phyloP scores from a whole-genome alignment of 1,140 invertebrate species.

The Dryas iulia region DNA sequence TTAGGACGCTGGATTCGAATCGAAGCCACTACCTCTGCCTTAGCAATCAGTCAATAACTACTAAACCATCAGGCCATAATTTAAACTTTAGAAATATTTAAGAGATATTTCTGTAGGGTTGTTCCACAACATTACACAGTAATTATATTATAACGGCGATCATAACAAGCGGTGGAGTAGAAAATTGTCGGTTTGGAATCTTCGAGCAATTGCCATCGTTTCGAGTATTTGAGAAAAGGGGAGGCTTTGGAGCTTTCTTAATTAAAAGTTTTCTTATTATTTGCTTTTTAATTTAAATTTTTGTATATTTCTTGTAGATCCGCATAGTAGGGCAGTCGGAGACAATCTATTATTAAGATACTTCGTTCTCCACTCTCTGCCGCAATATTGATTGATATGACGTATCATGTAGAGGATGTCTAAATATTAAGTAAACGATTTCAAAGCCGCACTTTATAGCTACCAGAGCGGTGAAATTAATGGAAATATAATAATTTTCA shows the following conservation, averaged over 20 bases:
- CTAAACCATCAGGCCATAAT: not conserved
- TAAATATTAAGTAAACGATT: too few relatives aligned
- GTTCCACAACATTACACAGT: conserved; percentile 55
- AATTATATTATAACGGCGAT: conserved; percentile 48
- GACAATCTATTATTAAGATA: too few relatives aligned
- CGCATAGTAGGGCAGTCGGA: too few relatives aligned
- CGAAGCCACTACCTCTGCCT: not conserved
- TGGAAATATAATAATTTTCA: too few relatives aligned
- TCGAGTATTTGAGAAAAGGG: not conserved
- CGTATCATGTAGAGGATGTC: too few relatives aligned
- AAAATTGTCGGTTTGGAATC: conserved; percentile 23
- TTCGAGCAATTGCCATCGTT: not conserved
- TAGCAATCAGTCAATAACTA: not conserved
- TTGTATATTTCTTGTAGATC: too few relatives aligned
- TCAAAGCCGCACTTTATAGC: too few relatives aligned
- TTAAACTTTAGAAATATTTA: conserved; percentile 10
- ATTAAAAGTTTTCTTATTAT: not conserved
- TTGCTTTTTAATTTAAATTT: not conserved
- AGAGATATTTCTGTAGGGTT: conserved; percentile 15
- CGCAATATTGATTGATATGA: too few relatives aligned
- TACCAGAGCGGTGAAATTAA: too few relatives aligned
- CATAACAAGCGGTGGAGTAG: conserved; percentile 24
- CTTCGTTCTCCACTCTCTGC: too few relatives aligned
- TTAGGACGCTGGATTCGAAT: too few relatives aligned
- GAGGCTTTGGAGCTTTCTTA: not conserved